phyloP scores from a whole-genome alignment of 64 coral and sea anemone species.

The Hydrozoanthus tunicans region DNA sequence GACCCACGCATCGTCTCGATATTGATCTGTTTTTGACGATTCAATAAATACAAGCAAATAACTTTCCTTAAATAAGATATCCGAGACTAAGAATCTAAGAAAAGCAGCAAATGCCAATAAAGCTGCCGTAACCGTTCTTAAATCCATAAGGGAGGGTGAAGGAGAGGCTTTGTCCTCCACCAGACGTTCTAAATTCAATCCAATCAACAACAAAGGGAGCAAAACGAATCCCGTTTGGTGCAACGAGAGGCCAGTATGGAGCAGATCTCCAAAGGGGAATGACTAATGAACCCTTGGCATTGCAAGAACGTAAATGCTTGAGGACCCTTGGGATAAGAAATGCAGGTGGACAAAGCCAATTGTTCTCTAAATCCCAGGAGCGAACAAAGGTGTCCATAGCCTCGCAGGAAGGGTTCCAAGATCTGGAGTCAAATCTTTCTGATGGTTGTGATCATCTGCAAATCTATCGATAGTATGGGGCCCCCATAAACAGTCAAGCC shows the following conservation, averaged over 20 bases:
- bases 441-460: constrained; percentile 32
- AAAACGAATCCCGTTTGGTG: constrained; percentile 46
- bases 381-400: constrained; percentile 42
- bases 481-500: constrained; percentile 46
- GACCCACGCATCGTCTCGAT: neutral
- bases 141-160: neutral
- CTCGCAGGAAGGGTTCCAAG: constrained; percentile 42
- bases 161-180: no score
- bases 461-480: constrained; percentile 33
- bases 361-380: constrained; percentile 40
- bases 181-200: neutral
- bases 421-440: neutral
- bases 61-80: neutral
- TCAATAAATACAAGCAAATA: constrained; percentile 1
- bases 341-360: constrained; percentile 20
- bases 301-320: neutral
- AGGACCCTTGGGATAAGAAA: constrained; percentile 36
- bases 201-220: constrained; percentile 22
- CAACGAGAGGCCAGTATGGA: constrained; percentile 47
- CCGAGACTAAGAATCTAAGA: neutral
- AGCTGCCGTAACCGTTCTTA: neutral
- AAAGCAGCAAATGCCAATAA: neutral
- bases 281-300: constrained; percentile 27
- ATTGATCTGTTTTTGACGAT: constrained; percentile 1
- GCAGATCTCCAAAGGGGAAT: constrained; percentile 42